Conservation (phyloP, 2,113 vertebrate genomes). For the Oreocharis arfaki region DNA sequence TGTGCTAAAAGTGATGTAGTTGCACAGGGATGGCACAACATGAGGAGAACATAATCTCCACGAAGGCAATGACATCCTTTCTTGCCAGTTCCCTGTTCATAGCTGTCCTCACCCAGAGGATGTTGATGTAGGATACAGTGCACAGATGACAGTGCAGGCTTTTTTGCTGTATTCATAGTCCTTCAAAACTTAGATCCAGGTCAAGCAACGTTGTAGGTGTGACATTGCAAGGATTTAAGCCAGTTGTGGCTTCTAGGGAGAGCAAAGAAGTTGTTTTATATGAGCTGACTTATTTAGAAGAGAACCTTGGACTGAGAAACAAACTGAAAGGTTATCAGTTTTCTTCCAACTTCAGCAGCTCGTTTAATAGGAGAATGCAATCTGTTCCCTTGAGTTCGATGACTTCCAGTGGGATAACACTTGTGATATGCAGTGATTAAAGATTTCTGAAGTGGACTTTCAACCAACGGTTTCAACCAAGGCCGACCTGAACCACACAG, state of each 20-base stretch:
- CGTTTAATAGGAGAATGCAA: not conserved
- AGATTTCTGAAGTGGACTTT: not conserved
- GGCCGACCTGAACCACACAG: not conserved
- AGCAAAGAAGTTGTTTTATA: not conserved
- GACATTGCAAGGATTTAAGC: not conserved
- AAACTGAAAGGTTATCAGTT: not conserved
- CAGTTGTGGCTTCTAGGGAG: not conserved
- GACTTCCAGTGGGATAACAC: not conserved
- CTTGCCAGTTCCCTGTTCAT: not conserved
- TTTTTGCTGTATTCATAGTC: not conserved
- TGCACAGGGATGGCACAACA: not conserved
- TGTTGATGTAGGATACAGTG: not conserved
- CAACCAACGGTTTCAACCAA: not conserved
- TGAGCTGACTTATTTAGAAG: not conserved
- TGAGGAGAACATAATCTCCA: not conserved
- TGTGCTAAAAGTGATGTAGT: not conserved
- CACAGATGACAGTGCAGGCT: not conserved
- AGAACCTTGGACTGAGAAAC: conserved; percentile 1
- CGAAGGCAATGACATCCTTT: not conserved
- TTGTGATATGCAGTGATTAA: not conserved
- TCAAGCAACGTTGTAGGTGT: not conserved
- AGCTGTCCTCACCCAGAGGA: not conserved
- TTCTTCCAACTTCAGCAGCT: not conserved
- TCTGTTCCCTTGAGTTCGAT: not conserved
- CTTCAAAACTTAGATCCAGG: not conserved